Evolutionary conservation across 2,113 vertebrate genomes (phyloP).

Genomic region (Calidris pugnax): DNA sequence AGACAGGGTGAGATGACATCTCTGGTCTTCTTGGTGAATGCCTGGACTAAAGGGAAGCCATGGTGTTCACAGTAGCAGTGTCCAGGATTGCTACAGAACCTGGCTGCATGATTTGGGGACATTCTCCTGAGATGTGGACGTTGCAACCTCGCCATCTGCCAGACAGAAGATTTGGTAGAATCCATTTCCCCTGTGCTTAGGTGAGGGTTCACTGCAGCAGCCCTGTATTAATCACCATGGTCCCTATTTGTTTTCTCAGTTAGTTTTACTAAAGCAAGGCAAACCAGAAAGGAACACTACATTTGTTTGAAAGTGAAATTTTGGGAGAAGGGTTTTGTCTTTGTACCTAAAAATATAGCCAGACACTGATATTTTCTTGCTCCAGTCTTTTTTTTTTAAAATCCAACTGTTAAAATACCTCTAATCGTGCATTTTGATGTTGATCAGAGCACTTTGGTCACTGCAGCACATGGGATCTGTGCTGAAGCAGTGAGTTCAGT

Average conservation of each 20-base stretch:
- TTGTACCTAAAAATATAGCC: neutral
- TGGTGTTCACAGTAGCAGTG: accelerated
- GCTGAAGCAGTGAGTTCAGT: neutral
- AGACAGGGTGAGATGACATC: neutral
- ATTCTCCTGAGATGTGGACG: accelerated
- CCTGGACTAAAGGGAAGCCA: neutral
- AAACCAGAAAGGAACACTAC: neutral
- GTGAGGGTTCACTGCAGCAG: neutral
- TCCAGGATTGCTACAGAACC: neutral
- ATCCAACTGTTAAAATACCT: neutral
- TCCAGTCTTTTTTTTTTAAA: neutral
- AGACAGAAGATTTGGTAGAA: neutral
- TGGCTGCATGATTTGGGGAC: accelerated
- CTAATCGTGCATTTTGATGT: neutral
- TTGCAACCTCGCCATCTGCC: neutral
- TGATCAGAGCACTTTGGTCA: neutral
- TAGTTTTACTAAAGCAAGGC: neutral
- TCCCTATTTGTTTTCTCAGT: neutral
- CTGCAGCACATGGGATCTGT: neutral
- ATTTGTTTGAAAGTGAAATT: neutral
- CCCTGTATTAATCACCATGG: neutral
- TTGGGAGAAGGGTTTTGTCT: neutral
- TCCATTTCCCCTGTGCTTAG: neutral
- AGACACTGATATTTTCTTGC: neutral
- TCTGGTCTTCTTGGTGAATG: neutral